Evolutionary conservation across 2,113 vertebrate genomes (phyloP).

Genomic region (Triplophysa tibetana): DNA sequence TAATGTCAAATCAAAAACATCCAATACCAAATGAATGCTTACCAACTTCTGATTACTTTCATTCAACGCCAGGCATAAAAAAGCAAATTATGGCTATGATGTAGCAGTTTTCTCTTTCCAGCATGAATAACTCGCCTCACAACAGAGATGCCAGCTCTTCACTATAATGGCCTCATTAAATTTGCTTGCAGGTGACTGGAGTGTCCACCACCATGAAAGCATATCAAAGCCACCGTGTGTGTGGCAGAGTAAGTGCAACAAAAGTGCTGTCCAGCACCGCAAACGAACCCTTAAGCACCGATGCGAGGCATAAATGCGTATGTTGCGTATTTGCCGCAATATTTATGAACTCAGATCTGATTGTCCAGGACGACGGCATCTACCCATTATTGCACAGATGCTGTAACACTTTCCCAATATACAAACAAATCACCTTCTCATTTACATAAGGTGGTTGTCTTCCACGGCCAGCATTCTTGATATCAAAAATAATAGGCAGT

Average conservation of each 20-base stretch:
- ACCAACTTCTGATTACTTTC: slow-evolving; percentile 11
- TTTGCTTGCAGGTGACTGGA: slow-evolving; percentile 26
- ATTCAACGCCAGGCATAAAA: not conserved
- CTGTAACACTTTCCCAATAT: slow-evolving; percentile 28
- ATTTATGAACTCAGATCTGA: slow-evolving; percentile 30
- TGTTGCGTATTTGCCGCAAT: slow-evolving; percentile 15
- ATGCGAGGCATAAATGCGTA: not conserved
- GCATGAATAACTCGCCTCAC: slow-evolving; percentile 2
- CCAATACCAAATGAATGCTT: not conserved
- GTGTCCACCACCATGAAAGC: slow-evolving; percentile 12
- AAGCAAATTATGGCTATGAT: slow-evolving; percentile 21
- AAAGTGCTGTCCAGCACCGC: slow-evolving; percentile 3
- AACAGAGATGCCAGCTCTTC: slow-evolving; percentile 27
- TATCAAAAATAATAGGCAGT: slow-evolving; percentile 30
- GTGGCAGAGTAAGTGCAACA: not conserved
- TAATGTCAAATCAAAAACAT: slow-evolving; percentile 16
- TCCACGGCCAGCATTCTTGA: slow-evolving; percentile 11
- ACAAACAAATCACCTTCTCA: slow-evolving; percentile 23
- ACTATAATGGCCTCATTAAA: slow-evolving; percentile 31
- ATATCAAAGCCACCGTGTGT: slow-evolving; percentile 13
- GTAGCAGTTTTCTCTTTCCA: slow-evolving; percentile 12
- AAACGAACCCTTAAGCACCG: not conserved
- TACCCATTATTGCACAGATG: slow-evolving; percentile 40
- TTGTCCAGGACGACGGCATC: slow-evolving; percentile 16
- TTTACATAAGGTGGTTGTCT: slow-evolving; percentile 38